Evolutionary conservation across 2,113 vertebrate genomes (phyloP).

Genomic region (Trachemys scripta): DNA sequence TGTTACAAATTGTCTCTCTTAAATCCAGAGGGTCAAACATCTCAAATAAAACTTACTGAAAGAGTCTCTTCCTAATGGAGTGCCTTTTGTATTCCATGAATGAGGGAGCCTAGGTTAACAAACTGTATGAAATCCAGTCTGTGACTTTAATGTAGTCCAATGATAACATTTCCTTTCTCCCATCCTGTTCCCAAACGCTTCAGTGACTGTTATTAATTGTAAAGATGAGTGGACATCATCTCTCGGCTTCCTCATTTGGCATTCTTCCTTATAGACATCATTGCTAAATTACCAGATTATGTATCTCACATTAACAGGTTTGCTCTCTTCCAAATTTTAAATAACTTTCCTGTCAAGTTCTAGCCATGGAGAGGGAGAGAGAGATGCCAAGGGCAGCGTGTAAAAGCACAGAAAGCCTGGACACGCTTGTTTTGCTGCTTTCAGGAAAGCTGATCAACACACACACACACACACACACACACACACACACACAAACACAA

Average conservation of each 20-base stretch:
- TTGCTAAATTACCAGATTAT: conserved; percentile 85
- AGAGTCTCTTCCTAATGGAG: conserved; percentile 77
- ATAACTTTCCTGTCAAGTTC: conserved; percentile 82
- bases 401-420: conserved; percentile 64
- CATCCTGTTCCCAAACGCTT: conserved; percentile 76
- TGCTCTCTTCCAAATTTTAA: conserved; percentile 84
- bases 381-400: conserved; percentile 76
- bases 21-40: conserved; percentile 78
- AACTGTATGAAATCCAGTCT: conserved; percentile 77
- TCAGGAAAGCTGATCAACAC: conserved; percentile 42
- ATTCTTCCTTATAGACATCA: conserved; percentile 79
- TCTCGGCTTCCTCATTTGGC: conserved; percentile 84
- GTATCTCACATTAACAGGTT: conserved; percentile 81
- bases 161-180: conserved; percentile 81
- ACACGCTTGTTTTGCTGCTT: conserved; percentile 54
- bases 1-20: conserved; percentile 79
- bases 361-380: neutral
- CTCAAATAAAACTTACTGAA: conserved; percentile 80
- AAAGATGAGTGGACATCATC: conserved; percentile 84
- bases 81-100: conserved; percentile 81
- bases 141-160: conserved; percentile 76
- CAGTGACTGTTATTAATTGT: conserved; percentile 80
- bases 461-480: conserved; percentile 11
- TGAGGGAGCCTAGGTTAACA: conserved; percentile 76
- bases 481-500: conserved; percentile 12